Percentiles rank a stretch among this genome's conserved stretches.
Evolutionary conservation across 37 sponge, comb jelly and placozoan species (phyloP).

Genomic region (Theonella swinhoei): DNA sequence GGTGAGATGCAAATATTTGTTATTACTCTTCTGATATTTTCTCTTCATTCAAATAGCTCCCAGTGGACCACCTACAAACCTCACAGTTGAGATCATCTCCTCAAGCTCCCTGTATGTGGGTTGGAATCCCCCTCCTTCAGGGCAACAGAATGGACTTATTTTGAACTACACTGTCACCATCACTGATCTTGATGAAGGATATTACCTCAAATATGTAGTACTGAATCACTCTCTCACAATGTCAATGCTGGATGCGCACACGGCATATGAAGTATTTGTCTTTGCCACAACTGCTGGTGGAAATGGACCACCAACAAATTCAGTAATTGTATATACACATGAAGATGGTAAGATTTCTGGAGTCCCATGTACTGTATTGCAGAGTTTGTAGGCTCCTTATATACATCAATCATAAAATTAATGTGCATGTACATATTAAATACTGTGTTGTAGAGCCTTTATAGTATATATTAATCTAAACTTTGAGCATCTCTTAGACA

Average conservation of each 20-base stretch:
- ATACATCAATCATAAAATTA: too few relatives aligned
- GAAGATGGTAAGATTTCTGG: slow-evolving; percentile 2
- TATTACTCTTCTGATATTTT: too few relatives aligned
- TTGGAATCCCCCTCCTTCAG: slow-evolving; percentile 13
- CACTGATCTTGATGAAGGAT: neutral
- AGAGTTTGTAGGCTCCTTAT: neutral
- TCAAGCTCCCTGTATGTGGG: neutral
- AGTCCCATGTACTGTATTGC: too few relatives aligned
- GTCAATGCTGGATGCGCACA: neutral
- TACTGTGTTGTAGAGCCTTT: too few relatives aligned
- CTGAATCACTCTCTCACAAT: neutral
- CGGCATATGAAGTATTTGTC: neutral
- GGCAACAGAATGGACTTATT: slow-evolving; percentile 36
- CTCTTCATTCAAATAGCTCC: too few relatives aligned
- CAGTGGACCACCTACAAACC: slow-evolving; percentile 5
- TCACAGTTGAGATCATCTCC: neutral
- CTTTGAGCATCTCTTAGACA: too few relatives aligned
- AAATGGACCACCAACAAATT: neutral
- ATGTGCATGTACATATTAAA: too few relatives aligned
- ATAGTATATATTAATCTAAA: too few relatives aligned
- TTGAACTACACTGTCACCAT: neutral
- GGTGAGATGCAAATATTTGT: too few relatives aligned
- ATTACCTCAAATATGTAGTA: neutral
- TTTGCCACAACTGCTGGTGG: neutral
- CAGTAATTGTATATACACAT: neutral